Percentiles rank a stretch among this genome's conserved stretches.
phyloP scores from a whole-genome alignment of 2,888 invertebrate genomes.

The Caenorhabditis sp. region DNA sequence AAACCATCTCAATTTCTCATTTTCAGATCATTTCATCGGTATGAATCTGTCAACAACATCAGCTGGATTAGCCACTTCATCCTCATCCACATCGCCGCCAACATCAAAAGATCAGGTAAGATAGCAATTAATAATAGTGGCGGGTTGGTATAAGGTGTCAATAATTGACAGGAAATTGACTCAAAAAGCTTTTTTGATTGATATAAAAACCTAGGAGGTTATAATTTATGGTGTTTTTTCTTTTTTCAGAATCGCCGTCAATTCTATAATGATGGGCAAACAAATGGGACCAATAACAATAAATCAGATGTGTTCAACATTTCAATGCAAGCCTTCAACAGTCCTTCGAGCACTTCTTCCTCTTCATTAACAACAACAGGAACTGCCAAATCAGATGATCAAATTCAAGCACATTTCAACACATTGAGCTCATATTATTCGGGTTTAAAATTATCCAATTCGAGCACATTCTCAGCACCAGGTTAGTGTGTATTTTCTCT shows the following conservation, averaged over 20 bases:
- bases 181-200: not conserved
- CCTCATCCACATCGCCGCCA: slow-evolving; percentile 15
- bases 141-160: not conserved
- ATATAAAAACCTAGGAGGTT: not conserved
- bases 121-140: not conserved
- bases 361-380: not conserved
- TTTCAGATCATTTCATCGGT: slow-evolving; percentile 37
- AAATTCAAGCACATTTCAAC: slow-evolving; percentile 45
- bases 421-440: slow-evolving; percentile 46
- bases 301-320: slow-evolving; percentile 35
- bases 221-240: not conserved
- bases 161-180: not conserved
- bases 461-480: slow-evolving; percentile 27
- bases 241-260: slow-evolving; percentile 34
- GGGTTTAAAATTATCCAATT: slow-evolving; percentile 34
- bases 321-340: slow-evolving; percentile 35
- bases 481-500: slow-evolving; percentile 8
- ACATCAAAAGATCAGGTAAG: slow-evolving; percentile 30
- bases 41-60: slow-evolving; percentile 39
- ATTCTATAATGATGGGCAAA: slow-evolving; percentile 27
- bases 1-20: not conserved
- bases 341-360: not conserved
- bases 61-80: slow-evolving; percentile 12
- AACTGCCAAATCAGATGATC: slow-evolving; percentile 31
- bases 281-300: slow-evolving; percentile 5